phyloP scores from a whole-genome alignment of 2,888 invertebrate genomes.

The Argynnis bischoffii region DNA sequence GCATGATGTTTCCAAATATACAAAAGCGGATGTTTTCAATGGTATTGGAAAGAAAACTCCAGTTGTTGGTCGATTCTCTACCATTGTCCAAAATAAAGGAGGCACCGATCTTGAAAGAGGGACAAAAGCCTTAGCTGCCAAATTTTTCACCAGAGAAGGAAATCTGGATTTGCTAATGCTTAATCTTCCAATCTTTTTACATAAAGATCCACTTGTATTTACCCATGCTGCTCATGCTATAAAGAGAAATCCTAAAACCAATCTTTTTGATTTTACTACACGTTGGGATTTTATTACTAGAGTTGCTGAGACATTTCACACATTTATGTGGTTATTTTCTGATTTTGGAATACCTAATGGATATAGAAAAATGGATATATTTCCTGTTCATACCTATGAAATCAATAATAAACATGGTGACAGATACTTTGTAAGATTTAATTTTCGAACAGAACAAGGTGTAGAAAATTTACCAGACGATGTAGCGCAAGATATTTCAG shows the following conservation, averaged over 20 bases:
- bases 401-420: constrained; percentile 88
- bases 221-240: constrained; percentile 93
- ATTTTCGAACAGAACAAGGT: constrained; percentile 93
- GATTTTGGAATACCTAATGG: constrained; percentile 96
- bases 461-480: constrained; percentile 87
- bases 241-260: constrained; percentile 93
- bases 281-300: constrained; percentile 94
- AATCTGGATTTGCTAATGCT: constrained; percentile 93
- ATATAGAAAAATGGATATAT: constrained; percentile 93
- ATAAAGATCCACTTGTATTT: constrained; percentile 92
- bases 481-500: constrained; percentile 84
- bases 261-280: constrained; percentile 91
- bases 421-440: constrained; percentile 92
- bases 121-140: constrained; percentile 92
- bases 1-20: constrained; percentile 89
- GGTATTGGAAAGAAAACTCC: constrained; percentile 89
- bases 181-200: constrained; percentile 93
- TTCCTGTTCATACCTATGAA: constrained; percentile 95
- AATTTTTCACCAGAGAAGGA: constrained; percentile 94
- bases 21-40: constrained; percentile 88
- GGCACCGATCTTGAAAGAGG: constrained; percentile 92
- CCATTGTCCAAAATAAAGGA: constrained; percentile 90
- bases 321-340: constrained; percentile 88
- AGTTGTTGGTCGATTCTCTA: constrained; percentile 88
- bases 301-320: constrained; percentile 90